Percentiles rank a stretch among this genome's conserved stretches.
These are phyloP conservation scores for Drosophila persimilis DNA, from an alignment of 1,140 invertebrate species.

Conservation along the genomic window DNA sequence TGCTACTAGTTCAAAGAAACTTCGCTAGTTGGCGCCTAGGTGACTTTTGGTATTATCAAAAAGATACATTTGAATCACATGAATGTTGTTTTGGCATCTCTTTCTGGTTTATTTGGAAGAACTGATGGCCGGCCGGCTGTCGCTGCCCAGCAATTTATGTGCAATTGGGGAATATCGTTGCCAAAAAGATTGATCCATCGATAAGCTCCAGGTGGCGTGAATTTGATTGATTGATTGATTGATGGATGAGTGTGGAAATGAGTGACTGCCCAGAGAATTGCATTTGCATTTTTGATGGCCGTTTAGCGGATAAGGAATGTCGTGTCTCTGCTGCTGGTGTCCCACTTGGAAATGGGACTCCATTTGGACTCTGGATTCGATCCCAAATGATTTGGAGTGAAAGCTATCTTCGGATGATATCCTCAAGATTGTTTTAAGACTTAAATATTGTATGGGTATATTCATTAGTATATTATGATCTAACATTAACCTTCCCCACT, in stretches of 20 bases:
- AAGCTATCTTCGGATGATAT: too few species aligned
- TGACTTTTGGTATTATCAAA: too few species aligned
- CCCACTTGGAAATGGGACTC: constrained; percentile 9
- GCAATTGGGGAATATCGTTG: constrained; percentile 59
- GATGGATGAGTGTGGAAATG: constrained; percentile 34
- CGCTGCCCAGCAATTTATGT: constrained; percentile 44
- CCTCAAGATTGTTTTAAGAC: too few species aligned
- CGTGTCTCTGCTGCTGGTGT: not conserved
- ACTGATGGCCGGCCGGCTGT: constrained; percentile 10
- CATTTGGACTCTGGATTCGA: too few species aligned
- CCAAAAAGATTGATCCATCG: constrained; percentile 35
- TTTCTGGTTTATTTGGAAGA: constrained; percentile 14
- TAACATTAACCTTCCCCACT: too few species aligned
- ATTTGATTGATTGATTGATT: constrained; percentile 54
- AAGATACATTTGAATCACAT: not conserved
- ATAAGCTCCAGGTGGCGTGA: constrained; percentile 34
- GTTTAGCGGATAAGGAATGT: constrained; percentile 38
- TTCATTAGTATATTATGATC: too few species aligned
- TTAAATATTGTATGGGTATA: too few species aligned
- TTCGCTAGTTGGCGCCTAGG: not conserved
- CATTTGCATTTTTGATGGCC: constrained; percentile 54
- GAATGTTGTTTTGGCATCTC: not conserved
- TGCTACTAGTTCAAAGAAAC: too few species aligned
- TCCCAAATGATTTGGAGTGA: too few species aligned
- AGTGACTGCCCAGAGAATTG: constrained; percentile 31